A percentile compares a stretch with the other conserved stretches of the same genome.
Conservation (phyloP, 2,113 vertebrate genomes). For the Sorex araneus region DNA sequence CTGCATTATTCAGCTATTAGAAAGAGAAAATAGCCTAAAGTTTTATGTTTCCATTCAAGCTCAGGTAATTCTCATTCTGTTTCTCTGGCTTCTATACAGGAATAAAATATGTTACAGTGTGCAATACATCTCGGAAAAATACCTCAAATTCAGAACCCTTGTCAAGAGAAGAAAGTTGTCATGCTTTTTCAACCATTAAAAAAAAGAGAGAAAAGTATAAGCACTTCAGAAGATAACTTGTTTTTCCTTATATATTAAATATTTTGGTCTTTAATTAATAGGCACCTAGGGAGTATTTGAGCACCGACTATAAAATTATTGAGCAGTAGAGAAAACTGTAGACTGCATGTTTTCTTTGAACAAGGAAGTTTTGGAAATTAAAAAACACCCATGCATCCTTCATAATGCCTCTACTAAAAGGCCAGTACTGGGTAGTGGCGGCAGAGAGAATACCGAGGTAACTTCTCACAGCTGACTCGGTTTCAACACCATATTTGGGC, state of each 20-base stretch:
- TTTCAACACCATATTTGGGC: too few relatives aligned
- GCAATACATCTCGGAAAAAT: constrained; percentile 64
- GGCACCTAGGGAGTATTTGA: neutral
- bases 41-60: constrained; percentile 67
- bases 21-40: constrained; percentile 63
- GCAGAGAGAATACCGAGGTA: too few relatives aligned
- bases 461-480: too few relatives aligned
- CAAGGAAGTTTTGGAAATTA: neutral
- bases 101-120: constrained; percentile 47
- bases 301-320: constrained; percentile 1
- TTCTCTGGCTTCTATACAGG: neutral
- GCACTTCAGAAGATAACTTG: constrained; percentile 4
- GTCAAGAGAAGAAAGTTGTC: constrained; percentile 24
- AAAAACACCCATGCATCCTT: neutral
- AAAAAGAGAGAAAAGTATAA: neutral
- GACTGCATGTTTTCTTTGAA: neutral
- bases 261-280: neutral
- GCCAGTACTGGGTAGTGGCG: too few relatives aligned
- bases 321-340: neutral
- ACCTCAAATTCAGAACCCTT: neutral
- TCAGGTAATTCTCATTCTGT: constrained; percentile 62
- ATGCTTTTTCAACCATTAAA: neutral
- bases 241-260: constrained; percentile 46
- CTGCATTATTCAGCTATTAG: constrained; percentile 43
- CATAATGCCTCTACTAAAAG: neutral